Evolutionary conservation across 2,113 vertebrate species (phyloP).

Genomic region (Rafetus swinhoei): DNA sequence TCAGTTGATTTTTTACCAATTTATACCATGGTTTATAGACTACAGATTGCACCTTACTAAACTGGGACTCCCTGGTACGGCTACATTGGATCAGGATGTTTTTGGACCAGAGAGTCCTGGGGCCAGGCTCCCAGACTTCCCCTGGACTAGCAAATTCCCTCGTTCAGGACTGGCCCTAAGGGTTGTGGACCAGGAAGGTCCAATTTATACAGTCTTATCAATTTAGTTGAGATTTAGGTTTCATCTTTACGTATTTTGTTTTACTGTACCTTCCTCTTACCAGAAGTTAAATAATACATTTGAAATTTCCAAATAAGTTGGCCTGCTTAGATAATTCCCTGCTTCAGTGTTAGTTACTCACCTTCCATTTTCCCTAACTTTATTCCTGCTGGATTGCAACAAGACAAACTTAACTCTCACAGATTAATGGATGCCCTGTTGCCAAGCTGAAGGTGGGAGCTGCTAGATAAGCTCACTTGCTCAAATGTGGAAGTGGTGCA

Average conservation of each 20-base stretch:
- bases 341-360: not conserved
- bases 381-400: not conserved
- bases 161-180: no score
- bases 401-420: not conserved
- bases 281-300: not conserved
- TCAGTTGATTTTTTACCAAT: not conserved
- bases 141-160: no score
- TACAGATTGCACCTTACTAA: no score
- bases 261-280: not conserved
- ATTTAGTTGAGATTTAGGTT: not conserved
- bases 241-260: not conserved
- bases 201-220: not conserved
- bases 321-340: not conserved
- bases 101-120: no score
- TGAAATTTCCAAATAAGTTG: not conserved
- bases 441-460: not conserved
- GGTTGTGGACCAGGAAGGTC: no score
- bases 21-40: not conserved
- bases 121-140: no score
- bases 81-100: no score
- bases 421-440: not conserved
- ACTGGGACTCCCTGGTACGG: no score
- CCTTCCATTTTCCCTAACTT: not conserved
- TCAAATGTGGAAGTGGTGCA: not conserved
- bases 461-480: not conserved